Base-by-base conservation (phyloP, 2,113 vertebrate genomes). In the Sinocyclocheilus anshuiensis region DNA sequence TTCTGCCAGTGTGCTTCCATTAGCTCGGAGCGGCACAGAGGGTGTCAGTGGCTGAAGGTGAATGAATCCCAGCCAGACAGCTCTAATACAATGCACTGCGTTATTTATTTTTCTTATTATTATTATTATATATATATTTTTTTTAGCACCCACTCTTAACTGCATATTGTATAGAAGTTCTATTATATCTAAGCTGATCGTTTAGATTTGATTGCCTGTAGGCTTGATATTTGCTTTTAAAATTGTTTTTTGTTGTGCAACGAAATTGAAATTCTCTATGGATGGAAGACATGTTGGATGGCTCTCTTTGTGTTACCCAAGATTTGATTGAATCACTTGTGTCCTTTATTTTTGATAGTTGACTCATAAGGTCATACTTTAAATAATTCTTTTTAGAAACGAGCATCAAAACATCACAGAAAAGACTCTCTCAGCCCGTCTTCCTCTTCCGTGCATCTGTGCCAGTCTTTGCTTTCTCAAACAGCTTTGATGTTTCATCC, bases 1-100 rank as follows among this genome's bases (percentile, higher is more conserved):
- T 86, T 88, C 72, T 78, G 78, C 65, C 84, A 76, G 18, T 69
- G 67, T 77, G 83, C 78, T 83, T 26, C 45, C 79, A 85, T 85
- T 83, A 87, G 71, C 29, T 39, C 12, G 10, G 59, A 74, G 83
- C 29, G 5, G 69, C 39, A 39, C 59, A 79, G 77, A 55, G 86
- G 57, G 12, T 61, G 50, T 80, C 36, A 74, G 61, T n/a, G 61
- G 80, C 78, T 85, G 84, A 87, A 61, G 82, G 75, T 57, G 82
- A 87, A 79, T 80, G 16, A 61, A 71, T 67, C 10, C 84, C 80
- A 67, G 80, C 65, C 67, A 84, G 39, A 48, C 48, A 77, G 71
- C 81, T 71, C 22, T 69, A 48, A 67, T 61, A 55, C 78, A 79
- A 75, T 6, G 75, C 53, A 33, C 22, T 48, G 42, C 20, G 59